Conservation (phyloP, 2,888 invertebrate species). For the Apodemia zela region DNA sequence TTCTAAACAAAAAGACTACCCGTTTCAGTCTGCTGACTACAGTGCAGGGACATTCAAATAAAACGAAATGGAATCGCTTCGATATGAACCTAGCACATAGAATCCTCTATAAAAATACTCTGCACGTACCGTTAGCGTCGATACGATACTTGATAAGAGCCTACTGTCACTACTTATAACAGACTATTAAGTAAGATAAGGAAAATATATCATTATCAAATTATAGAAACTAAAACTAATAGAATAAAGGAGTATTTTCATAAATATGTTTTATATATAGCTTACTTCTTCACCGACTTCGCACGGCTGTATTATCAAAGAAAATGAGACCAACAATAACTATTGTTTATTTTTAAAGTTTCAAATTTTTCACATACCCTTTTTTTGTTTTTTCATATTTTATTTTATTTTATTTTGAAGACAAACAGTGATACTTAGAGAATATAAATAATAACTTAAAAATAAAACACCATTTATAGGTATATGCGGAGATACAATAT, state of each 20-base stretch:
- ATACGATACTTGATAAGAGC: conserved; percentile 10
- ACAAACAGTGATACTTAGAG: too few relatives aligned
- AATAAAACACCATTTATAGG: too few relatives aligned
- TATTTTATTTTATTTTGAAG: too few relatives aligned
- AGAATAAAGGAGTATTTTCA: neutral
- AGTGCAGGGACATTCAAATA: conserved; percentile 1
- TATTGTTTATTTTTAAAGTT: too few relatives aligned
- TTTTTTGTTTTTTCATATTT: too few relatives aligned
- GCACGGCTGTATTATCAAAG: too few relatives aligned
- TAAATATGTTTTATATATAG: too few relatives aligned
- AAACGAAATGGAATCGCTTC: neutral
- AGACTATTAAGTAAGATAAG: conserved; percentile 2
- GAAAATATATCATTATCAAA: neutral
- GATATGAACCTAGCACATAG: conserved; percentile 1
- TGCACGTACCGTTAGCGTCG: neutral
- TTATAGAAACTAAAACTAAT: neutral
- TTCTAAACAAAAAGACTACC: conserved; percentile 8
- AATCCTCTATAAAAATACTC: conserved; percentile 7
- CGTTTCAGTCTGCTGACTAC: conserved; percentile 8
- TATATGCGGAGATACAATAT: too few relatives aligned
- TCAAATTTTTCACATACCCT: too few relatives aligned
- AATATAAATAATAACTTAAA: too few relatives aligned
- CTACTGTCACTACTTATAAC: neutral
- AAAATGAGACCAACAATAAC: too few relatives aligned
- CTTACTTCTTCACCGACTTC: too few relatives aligned